Percentiles rank a stretch among this genome's conserved stretches.
Conservation (phyloP, 2,888 invertebrate genomes). For the Lepidocyrtinus sp. region DNA sequence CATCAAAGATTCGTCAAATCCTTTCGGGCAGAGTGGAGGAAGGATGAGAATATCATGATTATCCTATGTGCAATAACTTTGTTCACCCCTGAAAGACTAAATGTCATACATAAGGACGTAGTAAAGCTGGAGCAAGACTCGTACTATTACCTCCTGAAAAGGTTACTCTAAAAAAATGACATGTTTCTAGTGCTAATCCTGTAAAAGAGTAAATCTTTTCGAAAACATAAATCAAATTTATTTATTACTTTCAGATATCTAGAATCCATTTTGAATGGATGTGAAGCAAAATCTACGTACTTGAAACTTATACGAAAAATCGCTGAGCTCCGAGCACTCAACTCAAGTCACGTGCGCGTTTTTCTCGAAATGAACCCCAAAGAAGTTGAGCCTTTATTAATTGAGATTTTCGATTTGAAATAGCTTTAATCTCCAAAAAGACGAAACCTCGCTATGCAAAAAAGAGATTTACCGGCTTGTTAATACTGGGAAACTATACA, state of each 20-base stretch:
- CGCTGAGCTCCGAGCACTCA: constrained; percentile 88
- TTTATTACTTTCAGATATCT: too few species aligned
- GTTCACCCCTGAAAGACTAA: constrained; percentile 87
- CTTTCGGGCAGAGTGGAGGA: constrained; percentile 88
- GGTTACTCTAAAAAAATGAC: constrained; percentile 73
- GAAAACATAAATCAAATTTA: too few species aligned
- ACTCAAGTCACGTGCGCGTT: constrained; percentile 92
- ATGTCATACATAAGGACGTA: constrained; percentile 87
- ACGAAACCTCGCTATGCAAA: too few species aligned
- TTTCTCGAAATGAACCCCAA: constrained; percentile 94
- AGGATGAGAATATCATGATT: constrained; percentile 91
- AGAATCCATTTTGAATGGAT: constrained; percentile 80
- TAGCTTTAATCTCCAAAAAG: too few species aligned
- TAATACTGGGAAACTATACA: too few species aligned
- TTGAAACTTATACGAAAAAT: constrained; percentile 92
- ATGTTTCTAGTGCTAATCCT: neutral
- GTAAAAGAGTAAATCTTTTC: too few species aligned
- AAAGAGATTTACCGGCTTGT: too few species aligned
- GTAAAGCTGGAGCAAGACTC: constrained; percentile 82
- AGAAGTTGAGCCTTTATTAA: constrained; percentile 90
- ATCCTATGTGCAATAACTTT: constrained; percentile 92
- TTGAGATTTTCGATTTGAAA: constrained; percentile 96
- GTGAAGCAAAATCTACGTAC: constrained; percentile 90
- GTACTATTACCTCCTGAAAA: constrained; percentile 88
- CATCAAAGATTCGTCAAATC: constrained; percentile 88